Evolutionary conservation across 30 jellyfish, hydroid and myxozoan species (phyloP).

Genomic region (Cassiopea andromeda): DNA sequence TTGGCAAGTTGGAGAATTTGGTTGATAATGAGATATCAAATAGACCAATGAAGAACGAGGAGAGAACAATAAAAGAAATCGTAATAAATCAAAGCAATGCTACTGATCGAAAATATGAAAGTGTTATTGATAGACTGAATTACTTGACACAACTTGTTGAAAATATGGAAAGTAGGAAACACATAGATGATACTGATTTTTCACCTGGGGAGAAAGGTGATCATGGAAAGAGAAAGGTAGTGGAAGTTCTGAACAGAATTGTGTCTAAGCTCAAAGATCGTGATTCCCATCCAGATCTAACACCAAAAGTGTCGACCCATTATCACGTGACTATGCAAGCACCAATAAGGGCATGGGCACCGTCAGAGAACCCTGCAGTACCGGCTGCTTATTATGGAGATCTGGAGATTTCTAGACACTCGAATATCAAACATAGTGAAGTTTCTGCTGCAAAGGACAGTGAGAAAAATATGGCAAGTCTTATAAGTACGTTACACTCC

Average conservation of each 20-base stretch:
- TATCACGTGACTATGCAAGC: neutral
- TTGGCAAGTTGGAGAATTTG: slow-evolving; percentile 41
- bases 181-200: neutral
- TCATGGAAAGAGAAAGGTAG: slow-evolving; percentile 19
- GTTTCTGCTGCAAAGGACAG: neutral
- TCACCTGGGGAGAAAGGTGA: neutral
- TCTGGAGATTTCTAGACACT: neutral
- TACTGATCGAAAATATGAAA: slow-evolving; percentile 44
- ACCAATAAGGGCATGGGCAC: neutral
- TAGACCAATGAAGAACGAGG: neutral
- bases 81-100: slow-evolving; percentile 25
- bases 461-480: neutral
- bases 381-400: neutral
- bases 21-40: slow-evolving; percentile 21
- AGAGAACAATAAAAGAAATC: slow-evolving; percentile 37
- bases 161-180: slow-evolving; percentile 15
- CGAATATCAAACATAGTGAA: neutral
- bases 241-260: slow-evolving; percentile 35
- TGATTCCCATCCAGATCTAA: neutral
- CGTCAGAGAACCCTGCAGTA: neutral
- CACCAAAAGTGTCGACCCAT: neutral
- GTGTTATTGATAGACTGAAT: slow-evolving; percentile 49
- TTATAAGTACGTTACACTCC: neutral
- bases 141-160: slow-evolving; percentile 55
- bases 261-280: slow-evolving; percentile 35